Conservation (phyloP, 2,888 invertebrate genomes). For the Drosophila borborema region DNA sequence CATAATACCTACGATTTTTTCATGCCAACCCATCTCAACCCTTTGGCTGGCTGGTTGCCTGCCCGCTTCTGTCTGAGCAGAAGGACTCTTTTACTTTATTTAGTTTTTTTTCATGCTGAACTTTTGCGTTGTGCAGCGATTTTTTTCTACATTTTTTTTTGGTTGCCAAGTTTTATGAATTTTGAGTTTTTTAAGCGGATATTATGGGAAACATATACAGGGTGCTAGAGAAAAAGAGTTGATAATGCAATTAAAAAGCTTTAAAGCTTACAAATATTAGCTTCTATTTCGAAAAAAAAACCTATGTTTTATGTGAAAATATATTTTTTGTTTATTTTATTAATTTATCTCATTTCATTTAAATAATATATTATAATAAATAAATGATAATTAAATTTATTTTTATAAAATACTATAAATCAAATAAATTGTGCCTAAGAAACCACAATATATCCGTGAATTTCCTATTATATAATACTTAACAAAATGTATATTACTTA, state of each 20-base stretch:
- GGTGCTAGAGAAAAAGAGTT: conserved; percentile 45
- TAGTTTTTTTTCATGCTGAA: conserved; percentile 40
- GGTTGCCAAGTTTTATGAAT: conserved; percentile 59
- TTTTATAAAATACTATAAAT: too few species aligned
- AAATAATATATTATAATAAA: too few species aligned
- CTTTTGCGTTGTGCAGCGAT: conserved; percentile 34
- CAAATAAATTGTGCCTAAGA: too few species aligned
- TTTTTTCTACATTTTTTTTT: conserved; percentile 44
- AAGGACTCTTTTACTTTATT: conserved; percentile 50
- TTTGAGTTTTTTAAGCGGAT: conserved; percentile 74
- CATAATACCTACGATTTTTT: conserved; percentile 33
- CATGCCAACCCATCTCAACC: conserved; percentile 70
- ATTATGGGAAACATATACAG: conserved; percentile 54
- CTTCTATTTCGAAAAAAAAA: too few species aligned
- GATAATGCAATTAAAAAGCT: neutral
- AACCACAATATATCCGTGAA: too few species aligned
- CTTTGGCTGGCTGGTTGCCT: conserved; percentile 56
- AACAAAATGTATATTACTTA: too few species aligned
- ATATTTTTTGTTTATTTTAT: too few species aligned
- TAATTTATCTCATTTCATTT: too few species aligned
- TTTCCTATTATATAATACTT: too few species aligned
- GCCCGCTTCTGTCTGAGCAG: conserved; percentile 59
- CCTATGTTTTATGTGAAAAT: too few species aligned
- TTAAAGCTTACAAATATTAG: neutral
- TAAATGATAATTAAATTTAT: too few species aligned